Percentiles rank a stretch among this genome's conserved stretches.
phyloP scores from a whole-genome alignment of 2,113 vertebrate genomes.

The Hemibagrus wyckioides region DNA sequence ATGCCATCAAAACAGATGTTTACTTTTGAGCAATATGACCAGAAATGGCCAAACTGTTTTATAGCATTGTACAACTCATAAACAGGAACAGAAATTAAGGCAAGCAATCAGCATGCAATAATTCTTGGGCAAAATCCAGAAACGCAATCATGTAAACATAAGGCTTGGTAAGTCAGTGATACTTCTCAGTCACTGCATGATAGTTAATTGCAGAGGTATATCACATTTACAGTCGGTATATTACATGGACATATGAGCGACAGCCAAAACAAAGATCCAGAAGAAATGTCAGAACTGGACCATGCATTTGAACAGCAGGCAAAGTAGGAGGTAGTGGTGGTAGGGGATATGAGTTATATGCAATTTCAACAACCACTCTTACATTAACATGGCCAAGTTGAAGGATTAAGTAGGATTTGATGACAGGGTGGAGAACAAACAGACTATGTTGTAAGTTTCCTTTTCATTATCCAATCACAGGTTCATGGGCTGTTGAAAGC shows the following conservation, averaged over 20 bases:
- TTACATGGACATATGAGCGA: background rate
- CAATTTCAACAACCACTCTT: conserved; percentile 36
- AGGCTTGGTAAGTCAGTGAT: too few relatives aligned
- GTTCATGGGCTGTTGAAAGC: conserved; percentile 34
- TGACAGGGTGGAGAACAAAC: conserved; percentile 28
- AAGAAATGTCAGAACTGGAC: conserved; percentile 14
- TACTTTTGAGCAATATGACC: background rate
- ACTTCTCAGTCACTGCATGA: too few relatives aligned
- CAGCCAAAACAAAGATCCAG: conserved; percentile 9
- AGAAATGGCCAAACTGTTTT: background rate
- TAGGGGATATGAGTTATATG: conserved; percentile 18
- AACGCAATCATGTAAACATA: too few relatives aligned
- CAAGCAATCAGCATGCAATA: too few relatives aligned
- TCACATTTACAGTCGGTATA: background rate
- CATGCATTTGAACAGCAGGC: conserved; percentile 11
- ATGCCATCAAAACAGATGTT: background rate
- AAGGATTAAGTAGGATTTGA: conserved; percentile 42
- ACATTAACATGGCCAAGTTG: conserved; percentile 45
- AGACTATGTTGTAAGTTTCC: conserved; percentile 39
- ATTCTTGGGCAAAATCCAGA: too few relatives aligned
- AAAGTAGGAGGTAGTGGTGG: background rate
- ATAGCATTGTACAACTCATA: background rate
- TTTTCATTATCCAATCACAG: conserved; percentile 16
- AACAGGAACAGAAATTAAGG: background rate
- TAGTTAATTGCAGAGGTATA: background rate